Evolutionary conservation across 2,888 invertebrate species (phyloP).

Genomic region (Steinernema scapterisci): DNA sequence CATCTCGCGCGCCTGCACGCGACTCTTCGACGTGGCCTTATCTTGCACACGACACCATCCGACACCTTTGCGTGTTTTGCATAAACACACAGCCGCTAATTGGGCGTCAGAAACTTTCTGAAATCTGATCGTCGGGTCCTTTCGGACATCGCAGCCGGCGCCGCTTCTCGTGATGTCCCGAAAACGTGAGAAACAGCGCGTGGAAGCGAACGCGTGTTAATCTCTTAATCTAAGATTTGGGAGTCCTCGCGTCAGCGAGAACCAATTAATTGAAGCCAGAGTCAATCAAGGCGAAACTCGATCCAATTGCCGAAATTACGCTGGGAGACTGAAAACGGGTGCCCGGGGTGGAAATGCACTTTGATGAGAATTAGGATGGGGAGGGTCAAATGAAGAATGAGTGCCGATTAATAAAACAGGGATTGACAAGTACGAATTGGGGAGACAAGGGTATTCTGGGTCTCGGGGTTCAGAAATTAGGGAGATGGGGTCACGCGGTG

Average conservation of each 20-base stretch:
- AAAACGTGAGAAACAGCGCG: background rate
- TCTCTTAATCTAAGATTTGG: background rate
- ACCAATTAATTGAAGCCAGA: background rate
- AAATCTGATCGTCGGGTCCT: background rate
- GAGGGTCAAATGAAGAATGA: no score
- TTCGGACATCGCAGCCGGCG: no score
- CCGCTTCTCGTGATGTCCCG: background rate
- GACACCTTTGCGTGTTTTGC: constrained; percentile 1
- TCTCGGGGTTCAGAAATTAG: no score
- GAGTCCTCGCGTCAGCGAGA: background rate
- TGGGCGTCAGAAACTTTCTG: background rate
- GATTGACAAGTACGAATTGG: no score
- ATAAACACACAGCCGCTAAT: constrained; percentile 6
- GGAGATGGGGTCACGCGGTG: no score
- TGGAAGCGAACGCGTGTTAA: background rate
- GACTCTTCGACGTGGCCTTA: no score
- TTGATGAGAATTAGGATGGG: no score
- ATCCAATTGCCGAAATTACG: background rate
- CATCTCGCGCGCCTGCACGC: background rate
- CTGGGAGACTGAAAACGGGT: no score
- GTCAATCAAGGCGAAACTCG: background rate
- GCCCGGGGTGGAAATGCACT: no score
- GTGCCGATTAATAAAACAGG: no score
- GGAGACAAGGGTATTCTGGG: no score
- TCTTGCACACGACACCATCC: no score